Percentiles rank a stretch among this genome's conserved stretches.
Evolutionary conservation across 2,888 invertebrate species (phyloP).

Genomic region (Aromia moschata): DNA sequence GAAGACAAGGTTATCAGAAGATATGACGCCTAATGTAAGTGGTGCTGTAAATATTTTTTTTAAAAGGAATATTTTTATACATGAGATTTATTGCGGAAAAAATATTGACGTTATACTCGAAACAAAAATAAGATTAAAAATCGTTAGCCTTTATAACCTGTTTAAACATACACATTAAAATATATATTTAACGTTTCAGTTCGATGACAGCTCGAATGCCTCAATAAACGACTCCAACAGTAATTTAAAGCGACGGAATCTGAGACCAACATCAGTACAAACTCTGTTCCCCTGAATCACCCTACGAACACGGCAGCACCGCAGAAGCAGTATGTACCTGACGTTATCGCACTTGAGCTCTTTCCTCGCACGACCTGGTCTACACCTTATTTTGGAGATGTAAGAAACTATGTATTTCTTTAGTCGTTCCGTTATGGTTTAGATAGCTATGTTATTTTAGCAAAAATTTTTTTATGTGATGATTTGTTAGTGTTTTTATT

Average conservation of each 20-base stretch:
- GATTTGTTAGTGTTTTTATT: too few relatives aligned
- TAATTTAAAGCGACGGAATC: conserved; percentile 54
- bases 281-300: conserved; percentile 38
- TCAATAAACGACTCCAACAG: conserved; percentile 64
- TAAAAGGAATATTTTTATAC: too few relatives aligned
- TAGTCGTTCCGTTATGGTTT: too few relatives aligned
- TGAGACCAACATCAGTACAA: conserved; percentile 38
- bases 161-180: neutral
- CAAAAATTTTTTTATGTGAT: too few relatives aligned
- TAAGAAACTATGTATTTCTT: conserved; percentile 29
- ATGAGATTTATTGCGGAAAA: too few relatives aligned
- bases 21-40: conserved; percentile 52
- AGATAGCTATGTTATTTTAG: too few relatives aligned
- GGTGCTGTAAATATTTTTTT: too few relatives aligned
- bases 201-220: conserved; percentile 63
- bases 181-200: conserved; percentile 48
- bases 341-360: conserved; percentile 40
- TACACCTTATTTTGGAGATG: conserved; percentile 21
- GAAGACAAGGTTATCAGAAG: conserved; percentile 56
- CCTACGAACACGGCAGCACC: conserved; percentile 30
- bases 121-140: too few relatives aligned
- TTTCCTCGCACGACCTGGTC: conserved; percentile 19
- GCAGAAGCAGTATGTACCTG: conserved; percentile 58
- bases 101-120: too few relatives aligned
- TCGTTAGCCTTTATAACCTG: too few relatives aligned